phyloP scores from a whole-genome alignment of 2,888 invertebrate species.

The Belgica antarctica region DNA sequence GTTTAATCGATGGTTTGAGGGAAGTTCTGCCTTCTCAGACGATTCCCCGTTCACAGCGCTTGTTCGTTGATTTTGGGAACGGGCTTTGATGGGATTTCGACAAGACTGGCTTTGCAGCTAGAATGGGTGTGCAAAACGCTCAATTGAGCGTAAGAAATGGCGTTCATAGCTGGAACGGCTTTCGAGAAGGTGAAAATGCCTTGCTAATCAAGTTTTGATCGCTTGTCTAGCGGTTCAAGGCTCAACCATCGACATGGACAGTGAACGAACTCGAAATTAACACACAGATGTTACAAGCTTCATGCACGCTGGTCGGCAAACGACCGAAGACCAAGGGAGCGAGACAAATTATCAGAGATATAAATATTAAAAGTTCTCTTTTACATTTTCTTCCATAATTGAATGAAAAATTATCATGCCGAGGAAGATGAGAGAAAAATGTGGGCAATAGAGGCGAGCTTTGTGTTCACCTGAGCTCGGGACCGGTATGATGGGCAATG shows the following conservation, averaged over 20 bases:
- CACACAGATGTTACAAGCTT: constrained; percentile 39
- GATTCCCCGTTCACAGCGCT: not conserved
- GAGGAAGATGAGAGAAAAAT: not conserved
- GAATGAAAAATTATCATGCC: constrained; percentile 28
- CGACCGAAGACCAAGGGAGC: not conserved
- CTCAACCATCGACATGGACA: not conserved
- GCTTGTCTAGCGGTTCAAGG: too few species aligned
- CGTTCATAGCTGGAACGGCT: too few species aligned
- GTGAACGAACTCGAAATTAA: constrained; percentile 30
- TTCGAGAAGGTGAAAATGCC: too few species aligned
- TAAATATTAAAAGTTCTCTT: not conserved
- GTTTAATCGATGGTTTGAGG: constrained; percentile 39
- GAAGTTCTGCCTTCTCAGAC: not conserved
- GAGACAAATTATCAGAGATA: constrained; percentile 29
- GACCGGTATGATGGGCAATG: not conserved
- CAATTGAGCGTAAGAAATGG: too few species aligned
- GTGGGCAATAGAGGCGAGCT: not conserved
- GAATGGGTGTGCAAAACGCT: not conserved
- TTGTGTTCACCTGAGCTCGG: constrained; percentile 17
- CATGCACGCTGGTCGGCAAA: not conserved
- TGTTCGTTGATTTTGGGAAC: not conserved
- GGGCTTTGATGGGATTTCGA: not conserved
- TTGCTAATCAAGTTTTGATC: too few species aligned
- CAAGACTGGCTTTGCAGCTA: not conserved
- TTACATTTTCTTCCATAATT: not conserved